Evolutionary conservation across 2,797 vertebrate genomes (phyloP), one percentile per base, ranked within the genome.

Genomic region (Anguilla anguilla): DNA sequence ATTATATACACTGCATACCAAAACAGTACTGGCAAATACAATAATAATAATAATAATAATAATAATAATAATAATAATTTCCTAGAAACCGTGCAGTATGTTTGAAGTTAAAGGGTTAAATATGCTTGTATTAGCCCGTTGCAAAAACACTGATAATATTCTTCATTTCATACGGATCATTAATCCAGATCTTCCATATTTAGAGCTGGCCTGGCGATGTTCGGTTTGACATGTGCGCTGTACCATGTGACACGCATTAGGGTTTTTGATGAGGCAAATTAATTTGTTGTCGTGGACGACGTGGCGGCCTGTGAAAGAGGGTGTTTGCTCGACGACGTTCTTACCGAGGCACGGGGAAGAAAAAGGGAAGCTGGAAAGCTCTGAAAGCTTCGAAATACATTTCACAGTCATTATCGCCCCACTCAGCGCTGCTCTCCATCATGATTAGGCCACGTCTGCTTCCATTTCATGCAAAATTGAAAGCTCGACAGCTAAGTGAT

Each of bases 381-480:
- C 79, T 22, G 61, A 19, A 15, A 79, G 85, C 59, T 39, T 59
- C 86, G 69, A 35, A 49, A 74, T 13, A 64, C 35, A 22, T 82
- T 87, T 28, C 39, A 55, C 35, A 59, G 83, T 86, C 85, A 84
- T 86, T 88, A 86, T 55, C 35, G 84, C 88, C 46, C 19, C 57
- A 84, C 79, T 31, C n/a, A 59, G 59, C 25, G 25, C 11, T 46
- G 39, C 53, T 64, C 19, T 84, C 86, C 55, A 53, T 84, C 86
- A 72, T 28, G 79, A 88, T 84, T 85, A 84, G 35, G 39, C 83
- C 53, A 57, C 11, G 25, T 84, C 85, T 49, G 86, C 64, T 86
- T n/a, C 85, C 72, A 81, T 87, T 87, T 83, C 85, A 90, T 82
- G 85, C 87, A 46, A 86, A 86, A 88, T 53, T 55, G 74, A 67